A percentile compares a stretch with the other conserved stretches of the same genome.
Evolutionary conservation across 2,797 vertebrate genomes (phyloP).

Genomic region (Sebastes melanostomus): DNA sequence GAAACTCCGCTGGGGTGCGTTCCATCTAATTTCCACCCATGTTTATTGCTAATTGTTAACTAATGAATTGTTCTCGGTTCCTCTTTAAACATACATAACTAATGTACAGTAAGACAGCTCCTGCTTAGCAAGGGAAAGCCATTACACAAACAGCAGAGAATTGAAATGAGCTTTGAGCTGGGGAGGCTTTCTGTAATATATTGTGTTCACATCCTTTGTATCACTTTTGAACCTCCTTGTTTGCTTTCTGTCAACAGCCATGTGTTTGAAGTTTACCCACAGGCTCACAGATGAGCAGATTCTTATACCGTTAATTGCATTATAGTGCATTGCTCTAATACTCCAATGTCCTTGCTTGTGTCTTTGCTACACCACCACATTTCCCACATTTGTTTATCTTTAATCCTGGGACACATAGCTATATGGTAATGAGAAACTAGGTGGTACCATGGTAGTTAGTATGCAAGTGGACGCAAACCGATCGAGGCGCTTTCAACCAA

Average conservation of each 20-base stretch:
- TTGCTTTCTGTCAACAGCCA: conserved; percentile 34
- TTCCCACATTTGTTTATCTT: background rate
- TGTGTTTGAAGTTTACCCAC: conserved; percentile 31
- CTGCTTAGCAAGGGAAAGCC: conserved; percentile 28
- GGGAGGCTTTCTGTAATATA: conserved; percentile 15
- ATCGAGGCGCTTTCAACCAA: conserved; percentile 36
- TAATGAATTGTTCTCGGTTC: conserved; percentile 36
- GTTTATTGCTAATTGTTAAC: conserved; percentile 45
- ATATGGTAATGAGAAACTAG: conserved; percentile 15
- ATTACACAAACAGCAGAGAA: conserved; percentile 27
- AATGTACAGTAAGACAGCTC: conserved; percentile 36
- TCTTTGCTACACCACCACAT: background rate
- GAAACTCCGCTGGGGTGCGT: conserved; percentile 1
- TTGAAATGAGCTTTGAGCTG: conserved; percentile 28
- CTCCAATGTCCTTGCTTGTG: conserved; percentile 10
- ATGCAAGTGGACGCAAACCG: conserved; percentile 39
- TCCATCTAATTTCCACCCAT: conserved; percentile 36
- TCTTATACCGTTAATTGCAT: conserved; percentile 24
- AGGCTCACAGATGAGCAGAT: conserved; percentile 20
- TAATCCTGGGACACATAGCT: background rate
- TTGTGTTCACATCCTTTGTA: conserved; percentile 23
- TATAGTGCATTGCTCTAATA: conserved; percentile 7
- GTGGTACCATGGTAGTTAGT: conserved; percentile 16
- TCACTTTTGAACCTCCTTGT: conserved; percentile 27
- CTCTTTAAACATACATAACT: conserved; percentile 46